These are phyloP conservation scores for Nebria ingens DNA, from an alignment of 1,140 invertebrate species.

Conservation along the genomic window DNA sequence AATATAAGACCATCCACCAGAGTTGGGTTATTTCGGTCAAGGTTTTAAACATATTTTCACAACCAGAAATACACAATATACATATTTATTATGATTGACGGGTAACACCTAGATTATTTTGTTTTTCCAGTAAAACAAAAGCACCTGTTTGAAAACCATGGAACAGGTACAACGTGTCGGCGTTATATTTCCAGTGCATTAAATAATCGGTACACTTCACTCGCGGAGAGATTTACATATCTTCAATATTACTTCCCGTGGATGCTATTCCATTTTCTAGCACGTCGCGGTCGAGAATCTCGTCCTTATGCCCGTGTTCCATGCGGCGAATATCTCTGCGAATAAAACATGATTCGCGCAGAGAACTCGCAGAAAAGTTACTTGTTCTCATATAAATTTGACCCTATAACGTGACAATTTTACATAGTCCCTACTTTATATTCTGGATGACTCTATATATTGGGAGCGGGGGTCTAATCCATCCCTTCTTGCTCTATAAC, in stretches of 20 bases:
- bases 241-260: not conserved
- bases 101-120: too few species aligned
- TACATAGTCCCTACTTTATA: slow-evolving; percentile 9
- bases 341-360: not conserved
- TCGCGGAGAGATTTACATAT: not conserved
- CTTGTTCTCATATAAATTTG: slow-evolving; percentile 9
- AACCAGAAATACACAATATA: too few species aligned
- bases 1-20: too few species aligned
- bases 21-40: not conserved
- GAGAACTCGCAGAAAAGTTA: slow-evolving; percentile 2
- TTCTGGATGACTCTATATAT: slow-evolving; percentile 5
- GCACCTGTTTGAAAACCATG: too few species aligned
- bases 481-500: not conserved
- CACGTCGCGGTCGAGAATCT: not conserved
- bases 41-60: too few species aligned
- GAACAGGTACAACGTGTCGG: too few species aligned
- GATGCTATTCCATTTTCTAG: not conserved
- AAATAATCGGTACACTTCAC: slow-evolving; percentile 4
- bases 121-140: too few species aligned
- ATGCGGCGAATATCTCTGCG: too few species aligned
- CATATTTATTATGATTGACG: too few species aligned
- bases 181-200: not conserved
- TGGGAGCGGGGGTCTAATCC: not conserved
- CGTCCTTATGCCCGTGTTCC: too few species aligned
- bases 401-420: slow-evolving; percentile 8